These are phyloP conservation scores for Drosophila paranaensis DNA, from an alignment of 2,888 invertebrate genomes.

Conservation along the genomic window DNA sequence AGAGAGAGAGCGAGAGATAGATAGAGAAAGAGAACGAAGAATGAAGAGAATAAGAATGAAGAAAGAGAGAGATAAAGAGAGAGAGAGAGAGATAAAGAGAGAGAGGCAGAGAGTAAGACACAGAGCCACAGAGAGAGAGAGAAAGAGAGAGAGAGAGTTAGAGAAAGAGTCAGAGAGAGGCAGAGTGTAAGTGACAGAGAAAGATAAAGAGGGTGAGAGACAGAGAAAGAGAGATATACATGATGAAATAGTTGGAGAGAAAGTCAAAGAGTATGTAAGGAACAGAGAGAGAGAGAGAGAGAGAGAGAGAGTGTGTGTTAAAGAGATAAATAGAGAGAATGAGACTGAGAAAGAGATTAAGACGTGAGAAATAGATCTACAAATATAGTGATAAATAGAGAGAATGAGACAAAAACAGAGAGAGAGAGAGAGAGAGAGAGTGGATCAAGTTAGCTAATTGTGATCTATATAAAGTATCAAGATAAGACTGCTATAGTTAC, in stretches of 20 bases:
- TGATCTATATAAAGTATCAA: too few relatives aligned
- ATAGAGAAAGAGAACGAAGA: background rate
- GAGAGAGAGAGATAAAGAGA: background rate
- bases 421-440: background rate
- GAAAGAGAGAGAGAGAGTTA: background rate
- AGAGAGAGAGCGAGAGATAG: background rate
- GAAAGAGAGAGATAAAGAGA: background rate
- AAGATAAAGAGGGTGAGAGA: background rate
- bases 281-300: background rate
- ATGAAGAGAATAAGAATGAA: background rate
- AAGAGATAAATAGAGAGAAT: background rate
- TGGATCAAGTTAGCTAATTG: too few relatives aligned
- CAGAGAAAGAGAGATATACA: background rate
- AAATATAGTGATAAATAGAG: background rate
- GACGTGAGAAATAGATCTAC: background rate
- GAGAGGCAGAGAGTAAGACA: background rate
- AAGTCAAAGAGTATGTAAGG: too few relatives aligned
- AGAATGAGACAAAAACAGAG: background rate
- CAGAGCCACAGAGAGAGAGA: background rate
- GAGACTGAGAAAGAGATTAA: too few relatives aligned
- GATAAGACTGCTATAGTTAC: too few relatives aligned
- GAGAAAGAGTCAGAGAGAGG: background rate
- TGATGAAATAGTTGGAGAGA: background rate
- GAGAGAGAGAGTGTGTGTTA: background rate
- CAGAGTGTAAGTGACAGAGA: background rate